Percentiles rank a stretch among this genome's conserved stretches.
phyloP scores from a whole-genome alignment of 2,113 vertebrate species.

The Nesospiza acunhae region DNA sequence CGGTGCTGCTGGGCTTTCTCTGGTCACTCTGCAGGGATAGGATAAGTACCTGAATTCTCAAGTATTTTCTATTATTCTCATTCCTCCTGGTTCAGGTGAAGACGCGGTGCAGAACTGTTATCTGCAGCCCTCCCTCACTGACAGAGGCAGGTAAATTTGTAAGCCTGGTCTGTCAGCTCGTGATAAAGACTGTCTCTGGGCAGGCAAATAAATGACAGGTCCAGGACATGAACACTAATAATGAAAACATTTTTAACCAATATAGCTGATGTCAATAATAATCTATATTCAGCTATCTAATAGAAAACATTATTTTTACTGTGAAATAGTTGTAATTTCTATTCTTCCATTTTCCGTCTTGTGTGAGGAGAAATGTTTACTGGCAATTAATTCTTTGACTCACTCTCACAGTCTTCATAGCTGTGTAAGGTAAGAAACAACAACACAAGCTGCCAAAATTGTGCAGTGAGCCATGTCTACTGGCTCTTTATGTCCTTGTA shows the following conservation, averaged over 20 bases:
- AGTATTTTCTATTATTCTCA: constrained; percentile 45
- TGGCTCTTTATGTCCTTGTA: not conserved
- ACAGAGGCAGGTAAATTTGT: constrained; percentile 24
- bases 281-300: not conserved
- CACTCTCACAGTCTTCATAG: not conserved
- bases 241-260: not conserved
- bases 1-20: not conserved
- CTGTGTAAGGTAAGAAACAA: not conserved
- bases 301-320: not conserved
- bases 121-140: constrained; percentile 29
- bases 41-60: not conserved
- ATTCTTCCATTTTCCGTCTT: not conserved
- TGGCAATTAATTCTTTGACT: not conserved
- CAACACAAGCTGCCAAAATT: not conserved
- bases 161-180: constrained; percentile 48
- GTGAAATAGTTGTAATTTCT: not conserved
- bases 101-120: constrained; percentile 26
- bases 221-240: not conserved
- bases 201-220: constrained; percentile 25
- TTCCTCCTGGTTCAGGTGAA: not conserved
- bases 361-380: not conserved
- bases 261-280: not conserved
- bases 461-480: not conserved
- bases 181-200: constrained; percentile 53
- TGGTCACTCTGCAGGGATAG: not conserved